These are phyloP conservation scores for Lysandra coridon DNA, from an alignment of 2,888 invertebrate genomes.

Conservation along the genomic window DNA sequence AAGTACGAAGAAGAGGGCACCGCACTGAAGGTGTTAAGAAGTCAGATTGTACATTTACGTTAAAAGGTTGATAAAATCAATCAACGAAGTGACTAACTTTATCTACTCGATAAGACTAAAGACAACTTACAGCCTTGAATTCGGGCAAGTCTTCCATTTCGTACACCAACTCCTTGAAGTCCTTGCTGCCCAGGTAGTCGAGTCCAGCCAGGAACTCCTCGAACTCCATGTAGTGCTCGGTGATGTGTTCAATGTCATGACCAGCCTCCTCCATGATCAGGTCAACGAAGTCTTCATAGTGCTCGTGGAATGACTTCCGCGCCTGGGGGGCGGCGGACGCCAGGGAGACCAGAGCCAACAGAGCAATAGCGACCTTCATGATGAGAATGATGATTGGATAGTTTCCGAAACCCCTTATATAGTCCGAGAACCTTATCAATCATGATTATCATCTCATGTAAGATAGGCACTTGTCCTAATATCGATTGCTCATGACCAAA, in stretches of 20 bases:
- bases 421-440: constrained; percentile 16
- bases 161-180: constrained; percentile 42
- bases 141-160: constrained; percentile 46
- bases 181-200: constrained; percentile 39
- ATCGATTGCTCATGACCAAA: background rate
- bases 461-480: background rate
- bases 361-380: constrained; percentile 38
- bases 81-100: too few species aligned
- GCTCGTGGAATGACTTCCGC: constrained; percentile 45
- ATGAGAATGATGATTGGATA: background rate
- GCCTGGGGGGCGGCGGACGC: constrained; percentile 40
- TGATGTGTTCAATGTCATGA: constrained; percentile 37
- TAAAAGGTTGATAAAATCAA: too few species aligned
- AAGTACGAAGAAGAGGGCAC: too few species aligned
- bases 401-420: background rate
- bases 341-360: constrained; percentile 38
- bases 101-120: background rate
- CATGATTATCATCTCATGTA: constrained; percentile 6
- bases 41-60: too few species aligned
- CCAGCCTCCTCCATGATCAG: constrained; percentile 40
- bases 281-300: constrained; percentile 43
- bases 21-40: too few species aligned
- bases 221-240: constrained; percentile 41
- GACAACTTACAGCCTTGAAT: constrained; percentile 44
- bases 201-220: constrained; percentile 42